These are phyloP conservation scores for Papilio xuthus DNA, from an alignment of 1,140 invertebrate genomes.

Conservation along the genomic window DNA sequence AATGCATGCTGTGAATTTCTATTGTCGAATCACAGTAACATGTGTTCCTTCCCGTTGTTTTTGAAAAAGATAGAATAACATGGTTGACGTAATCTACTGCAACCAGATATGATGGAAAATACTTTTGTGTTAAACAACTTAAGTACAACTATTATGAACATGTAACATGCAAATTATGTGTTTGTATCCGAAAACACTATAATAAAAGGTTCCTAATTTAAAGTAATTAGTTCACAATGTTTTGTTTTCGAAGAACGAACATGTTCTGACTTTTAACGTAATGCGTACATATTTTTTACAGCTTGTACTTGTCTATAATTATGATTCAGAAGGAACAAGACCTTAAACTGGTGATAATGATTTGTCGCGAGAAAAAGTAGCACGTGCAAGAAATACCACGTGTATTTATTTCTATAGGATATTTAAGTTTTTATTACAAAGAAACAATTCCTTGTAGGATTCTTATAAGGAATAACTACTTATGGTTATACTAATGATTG, in stretches of 20 bases:
- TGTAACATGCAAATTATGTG: background rate
- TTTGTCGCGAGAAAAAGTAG: background rate
- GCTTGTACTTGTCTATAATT: slow-evolving; percentile 8
- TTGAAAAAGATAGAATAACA: too few species aligned
- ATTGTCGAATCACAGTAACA: background rate
- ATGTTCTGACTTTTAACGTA: background rate
- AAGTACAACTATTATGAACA: too few species aligned
- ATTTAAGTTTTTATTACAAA: background rate
- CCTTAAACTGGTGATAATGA: background rate
- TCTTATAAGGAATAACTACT: background rate
- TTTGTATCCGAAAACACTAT: background rate
- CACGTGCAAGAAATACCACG: background rate
- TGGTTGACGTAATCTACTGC: too few species aligned
- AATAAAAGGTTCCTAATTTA: background rate
- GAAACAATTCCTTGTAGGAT: background rate
- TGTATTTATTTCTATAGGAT: background rate
- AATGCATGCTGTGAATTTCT: too few species aligned
- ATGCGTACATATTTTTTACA: background rate
- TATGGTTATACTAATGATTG: background rate
- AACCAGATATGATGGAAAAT: background rate
- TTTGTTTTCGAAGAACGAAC: background rate
- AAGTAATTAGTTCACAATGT: background rate
- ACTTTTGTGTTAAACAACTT: background rate
- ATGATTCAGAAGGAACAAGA: background rate
- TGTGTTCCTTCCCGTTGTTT: background rate